Conservation (phyloP, 64 coral and sea anemone genomes). For the Actinia equina region DNA sequence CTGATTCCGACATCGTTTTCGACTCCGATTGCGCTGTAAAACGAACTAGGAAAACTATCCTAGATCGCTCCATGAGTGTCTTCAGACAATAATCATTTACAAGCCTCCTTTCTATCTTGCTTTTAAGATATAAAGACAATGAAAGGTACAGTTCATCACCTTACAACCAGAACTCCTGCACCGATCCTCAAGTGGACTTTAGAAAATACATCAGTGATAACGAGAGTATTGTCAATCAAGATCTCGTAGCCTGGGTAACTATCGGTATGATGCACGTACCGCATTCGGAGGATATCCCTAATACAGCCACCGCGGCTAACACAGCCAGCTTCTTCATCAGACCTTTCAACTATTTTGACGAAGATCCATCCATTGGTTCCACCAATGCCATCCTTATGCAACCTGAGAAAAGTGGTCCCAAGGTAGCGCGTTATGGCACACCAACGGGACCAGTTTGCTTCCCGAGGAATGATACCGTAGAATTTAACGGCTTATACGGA, state of each 20-base stretch:
- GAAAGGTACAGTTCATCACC: slow-evolving; percentile 44
- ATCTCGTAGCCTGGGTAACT: slow-evolving; percentile 89
- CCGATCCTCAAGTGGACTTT: slow-evolving; percentile 43
- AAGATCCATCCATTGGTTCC: slow-evolving; percentile 83
- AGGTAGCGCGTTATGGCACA: slow-evolving; percentile 52
- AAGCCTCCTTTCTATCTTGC: background rate
- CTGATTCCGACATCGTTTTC: no score
- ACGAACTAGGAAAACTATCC: no score
- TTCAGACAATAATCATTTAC: no score
- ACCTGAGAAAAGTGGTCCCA: slow-evolving; percentile 29
- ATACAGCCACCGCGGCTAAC: slow-evolving; percentile 71
- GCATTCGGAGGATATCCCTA: slow-evolving; percentile 87
- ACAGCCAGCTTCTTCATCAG: slow-evolving; percentile 80
- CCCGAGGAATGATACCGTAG: slow-evolving; percentile 12
- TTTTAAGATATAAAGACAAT: slow-evolving; percentile 17
- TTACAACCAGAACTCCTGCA: slow-evolving; percentile 48
- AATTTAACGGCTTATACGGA: slow-evolving; percentile 18
- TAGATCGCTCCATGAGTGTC: no score
- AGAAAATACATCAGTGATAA: slow-evolving; percentile 38
- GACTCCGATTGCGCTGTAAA: no score
- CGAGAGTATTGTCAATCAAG: slow-evolving; percentile 69
- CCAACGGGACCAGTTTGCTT: slow-evolving; percentile 23
- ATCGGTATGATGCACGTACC: slow-evolving; percentile 71
- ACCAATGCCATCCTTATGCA: slow-evolving; percentile 61
- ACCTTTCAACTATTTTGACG: slow-evolving; percentile 92